Conservation (phyloP, 2,888 invertebrate genomes). For the Rhodophaea formosa region DNA sequence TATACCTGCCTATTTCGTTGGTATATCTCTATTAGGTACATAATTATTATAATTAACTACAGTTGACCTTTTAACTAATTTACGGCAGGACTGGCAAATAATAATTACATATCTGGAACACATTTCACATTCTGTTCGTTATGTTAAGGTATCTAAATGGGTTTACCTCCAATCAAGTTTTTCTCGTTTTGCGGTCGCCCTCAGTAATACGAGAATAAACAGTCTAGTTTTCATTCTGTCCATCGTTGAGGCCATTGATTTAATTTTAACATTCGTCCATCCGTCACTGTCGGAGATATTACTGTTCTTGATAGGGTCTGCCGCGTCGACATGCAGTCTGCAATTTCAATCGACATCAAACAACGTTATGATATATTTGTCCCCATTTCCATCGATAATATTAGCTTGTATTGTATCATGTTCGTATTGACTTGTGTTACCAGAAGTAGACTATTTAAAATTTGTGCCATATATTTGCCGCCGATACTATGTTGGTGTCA, state of each 20-base stretch:
- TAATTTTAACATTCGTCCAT: neutral
- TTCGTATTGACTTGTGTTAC: too few species aligned
- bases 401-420: neutral
- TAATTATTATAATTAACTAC: too few species aligned
- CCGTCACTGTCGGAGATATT: conserved; percentile 1
- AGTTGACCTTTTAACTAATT: too few species aligned
- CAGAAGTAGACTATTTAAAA: too few species aligned
- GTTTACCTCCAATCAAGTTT: neutral
- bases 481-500: too few species aligned
- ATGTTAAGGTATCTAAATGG: neutral
- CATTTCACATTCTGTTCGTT: neutral
- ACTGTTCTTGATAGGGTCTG: neutral
- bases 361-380: neutral
- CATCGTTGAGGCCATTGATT: conserved; percentile 3
- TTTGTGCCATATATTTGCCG: too few species aligned
- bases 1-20: too few species aligned
- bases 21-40: too few species aligned
- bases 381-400: neutral
- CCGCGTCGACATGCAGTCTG: conserved; percentile 2
- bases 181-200: conserved; percentile 5
- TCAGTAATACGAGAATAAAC: neutral
- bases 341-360: neutral
- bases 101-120: neutral
- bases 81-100: neutral
- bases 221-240: conserved; percentile 2